Conservation (phyloP, 2,113 vertebrate species). For the Panurus biarmicus region DNA sequence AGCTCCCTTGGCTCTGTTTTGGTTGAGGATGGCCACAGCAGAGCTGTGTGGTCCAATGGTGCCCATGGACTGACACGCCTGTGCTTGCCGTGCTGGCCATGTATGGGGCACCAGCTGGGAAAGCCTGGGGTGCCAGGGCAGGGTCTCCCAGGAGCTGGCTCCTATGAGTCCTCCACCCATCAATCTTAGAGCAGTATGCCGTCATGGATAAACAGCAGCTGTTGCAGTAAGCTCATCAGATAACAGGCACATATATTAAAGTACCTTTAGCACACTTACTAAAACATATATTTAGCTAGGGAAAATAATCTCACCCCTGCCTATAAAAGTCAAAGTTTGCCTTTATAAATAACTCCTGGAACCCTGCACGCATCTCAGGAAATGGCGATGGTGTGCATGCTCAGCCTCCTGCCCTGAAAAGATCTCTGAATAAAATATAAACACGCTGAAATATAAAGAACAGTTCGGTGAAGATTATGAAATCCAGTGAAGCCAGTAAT, state of each 20-base stretch:
- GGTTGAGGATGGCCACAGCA: not conserved
- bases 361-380: not conserved
- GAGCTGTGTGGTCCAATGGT: not conserved
- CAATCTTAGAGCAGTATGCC: slow-evolving; percentile 35
- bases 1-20: not conserved
- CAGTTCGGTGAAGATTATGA: slow-evolving; percentile 41
- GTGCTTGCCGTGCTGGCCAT: not conserved
- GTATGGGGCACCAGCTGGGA: not conserved
- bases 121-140: not conserved
- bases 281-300: slow-evolving; percentile 61
- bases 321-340: slow-evolving; percentile 58
- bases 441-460: slow-evolving; percentile 25
- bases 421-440: slow-evolving; percentile 47
- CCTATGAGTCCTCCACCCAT: slow-evolving; percentile 22
- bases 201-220: slow-evolving; percentile 53
- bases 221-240: slow-evolving; percentile 47
- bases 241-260: slow-evolving; percentile 53
- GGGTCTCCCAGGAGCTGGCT: not conserved
- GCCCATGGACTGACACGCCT: not conserved
- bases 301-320: slow-evolving; percentile 43
- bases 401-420: not conserved
- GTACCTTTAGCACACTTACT: slow-evolving; percentile 44
- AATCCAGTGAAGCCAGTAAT: slow-evolving; percentile 51
- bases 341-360: slow-evolving; percentile 54
- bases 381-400: not conserved